Evolutionary conservation across 2,113 vertebrate genomes (phyloP), one percentile per base, ranked within the genome.

Genomic region (Elachura formosa): DNA sequence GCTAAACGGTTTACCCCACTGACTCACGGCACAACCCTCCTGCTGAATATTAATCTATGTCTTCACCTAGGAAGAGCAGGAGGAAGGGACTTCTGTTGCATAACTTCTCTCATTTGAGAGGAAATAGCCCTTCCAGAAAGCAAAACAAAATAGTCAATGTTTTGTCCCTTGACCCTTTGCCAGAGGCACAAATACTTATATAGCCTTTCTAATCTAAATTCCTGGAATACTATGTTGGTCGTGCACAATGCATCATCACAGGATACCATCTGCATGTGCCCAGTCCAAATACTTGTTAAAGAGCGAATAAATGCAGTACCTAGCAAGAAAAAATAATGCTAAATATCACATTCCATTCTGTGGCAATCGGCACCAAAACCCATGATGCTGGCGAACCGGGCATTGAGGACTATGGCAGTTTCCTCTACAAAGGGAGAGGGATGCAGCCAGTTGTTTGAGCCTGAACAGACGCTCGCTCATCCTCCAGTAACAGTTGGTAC

Each of bases 401-500:
- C 14, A 17, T 9, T 36, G 52, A n/a, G 38, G 19, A 49, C 36
- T 55, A 79, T 3, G 17, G 59, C 55, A 51, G 12, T 38, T 88
- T 71, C 55, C 26, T 72, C 19, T 49, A 61, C 54, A 68, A 58
- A 90, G 33, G 28, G n/a, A 94, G 74, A 0, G 1, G 22, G 23
- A 59, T 18, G 26, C 1, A 9, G 36, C 46, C 67, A 75, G 43
- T 72, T 84, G 59, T 82, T 90, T 62, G n/a, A 82, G 76, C 33
- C 58, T 0, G 2, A 82, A 55, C 79, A 96, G 71, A 89, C 5
- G 66, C 83, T 90, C 23, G 1, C 79, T 94, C 85, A 88, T 78
- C 68, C 78, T 77, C 64, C 49, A 19, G 68, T 90, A 96, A 95
- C 84, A 79, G 85, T 48, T 95, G 86, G 63, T 96, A 95, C 63